Base-by-base conservation (phyloP, 2,113 vertebrate species). In the Thunnus thynnus region DNA sequence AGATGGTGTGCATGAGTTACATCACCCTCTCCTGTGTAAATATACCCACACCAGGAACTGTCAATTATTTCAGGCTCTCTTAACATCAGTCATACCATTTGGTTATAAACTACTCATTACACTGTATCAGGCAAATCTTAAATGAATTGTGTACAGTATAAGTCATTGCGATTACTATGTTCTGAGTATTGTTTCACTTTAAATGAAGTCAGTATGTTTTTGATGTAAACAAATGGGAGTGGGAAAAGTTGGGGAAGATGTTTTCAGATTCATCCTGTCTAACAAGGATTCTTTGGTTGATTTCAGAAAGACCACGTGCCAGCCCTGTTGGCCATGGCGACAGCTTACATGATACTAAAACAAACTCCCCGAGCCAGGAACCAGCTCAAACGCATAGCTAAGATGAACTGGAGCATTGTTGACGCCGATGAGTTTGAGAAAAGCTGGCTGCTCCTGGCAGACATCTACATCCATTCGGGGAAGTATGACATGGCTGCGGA, bases 361-460 rank as follows among this genome's bases (percentile, higher is more conserved):
- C 98, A 99, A 91, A 99, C 96, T 13, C 97, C 98, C 32, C 91
- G 95, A 92, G 98, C 98, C 70, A 96, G 97, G 86, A 99, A 97
- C 91, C 97, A 99, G 76, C 95, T 99, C 72, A 99, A 99, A 85
- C 94, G 97, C 54, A 97, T 99, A 88, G 94, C 97, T 54, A 99
- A 99, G 93, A 98, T 99, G 97, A 97, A 91, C 91, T 99, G 98
- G 98, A 98, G 96, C 94, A 93, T 96, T 22, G 77, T 96, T 12
- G 98, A 99, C 82, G 97, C 97, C 1, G 98, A 99, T 36, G 98
- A 99, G 79, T 98, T 99, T 88, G 98, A 99, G 91, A 99, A 98
- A 94, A 99, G 98, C 91, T 99, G 98, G 97, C 94, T 99, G 77
- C 95, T 99, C 5, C 96, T 99, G 90, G 97, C 98, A 41, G 98